Evolutionary conservation across 1,140 invertebrate genomes (phyloP).

Genomic region (Zaprionus taronus): DNA sequence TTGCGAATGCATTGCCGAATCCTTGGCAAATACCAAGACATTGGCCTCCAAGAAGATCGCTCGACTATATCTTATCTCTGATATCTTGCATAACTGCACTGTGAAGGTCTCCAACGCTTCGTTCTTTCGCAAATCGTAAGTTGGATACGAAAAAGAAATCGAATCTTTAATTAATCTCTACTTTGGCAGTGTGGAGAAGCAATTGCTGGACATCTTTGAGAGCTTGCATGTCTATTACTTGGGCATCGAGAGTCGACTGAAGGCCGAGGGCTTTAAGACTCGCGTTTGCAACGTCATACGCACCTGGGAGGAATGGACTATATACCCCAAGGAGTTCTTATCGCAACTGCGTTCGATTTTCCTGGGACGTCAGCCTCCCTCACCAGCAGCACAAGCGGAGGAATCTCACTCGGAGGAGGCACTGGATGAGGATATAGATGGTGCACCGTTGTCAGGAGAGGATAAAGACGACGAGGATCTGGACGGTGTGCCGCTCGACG

Average conservation of each 20-base stretch:
- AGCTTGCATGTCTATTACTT: constrained; percentile 91
- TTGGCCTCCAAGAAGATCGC: constrained; percentile 96
- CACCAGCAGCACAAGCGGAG: constrained; percentile 51
- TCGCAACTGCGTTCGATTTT: constrained; percentile 96
- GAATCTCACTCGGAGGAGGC: constrained; percentile 63
- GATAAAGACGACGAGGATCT: constrained; percentile 90
- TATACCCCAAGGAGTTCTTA: constrained; percentile 98
- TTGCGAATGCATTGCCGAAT: constrained; percentile 94
- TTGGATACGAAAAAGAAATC: constrained; percentile 20
- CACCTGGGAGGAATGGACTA: constrained; percentile 99
- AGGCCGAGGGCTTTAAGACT: constrained; percentile 98
- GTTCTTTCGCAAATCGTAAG: constrained; percentile 95
- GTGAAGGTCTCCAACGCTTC: constrained; percentile 99
- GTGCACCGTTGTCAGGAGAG: constrained; percentile 88
- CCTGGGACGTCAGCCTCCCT: constrained; percentile 86
- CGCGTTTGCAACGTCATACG: constrained; percentile 97
- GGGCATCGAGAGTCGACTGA: constrained; percentile 93
- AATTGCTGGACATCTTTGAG: constrained; percentile 94
- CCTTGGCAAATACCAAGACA: constrained; percentile 92
- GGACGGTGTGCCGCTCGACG: constrained; percentile 92
- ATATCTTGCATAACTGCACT: constrained; percentile 98
- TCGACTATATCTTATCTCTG: constrained; percentile 97
- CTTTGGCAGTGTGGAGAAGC: constrained; percentile 91
- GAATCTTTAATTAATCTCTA: not conserved
- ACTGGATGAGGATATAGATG: constrained; percentile 87